Conservation (phyloP, 2,888 invertebrate genomes). For the Microplitis deprimator region DNA sequence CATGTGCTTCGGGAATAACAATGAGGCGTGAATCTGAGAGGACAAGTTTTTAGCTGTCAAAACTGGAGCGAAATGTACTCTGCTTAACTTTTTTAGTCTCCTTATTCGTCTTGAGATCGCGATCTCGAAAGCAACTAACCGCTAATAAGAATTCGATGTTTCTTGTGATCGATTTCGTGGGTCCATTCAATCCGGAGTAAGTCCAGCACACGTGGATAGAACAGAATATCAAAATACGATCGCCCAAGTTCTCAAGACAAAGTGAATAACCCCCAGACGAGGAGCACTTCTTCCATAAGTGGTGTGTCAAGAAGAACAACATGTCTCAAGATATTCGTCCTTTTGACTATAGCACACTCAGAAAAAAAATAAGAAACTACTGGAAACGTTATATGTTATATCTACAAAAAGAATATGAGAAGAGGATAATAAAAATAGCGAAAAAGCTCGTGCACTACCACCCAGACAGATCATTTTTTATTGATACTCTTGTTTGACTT, state of each 20-base stretch:
- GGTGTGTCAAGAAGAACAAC: slow-evolving; percentile 6
- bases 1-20: slow-evolving; percentile 8
- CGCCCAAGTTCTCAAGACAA: neutral
- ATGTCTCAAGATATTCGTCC: slow-evolving; percentile 11
- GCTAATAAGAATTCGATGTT: slow-evolving; percentile 52
- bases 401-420: neutral
- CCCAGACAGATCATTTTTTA: slow-evolving; percentile 37
- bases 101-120: slow-evolving; percentile 53
- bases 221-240: slow-evolving; percentile 23
- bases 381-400: slow-evolving; percentile 14
- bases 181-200: too few relatives aligned
- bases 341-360: neutral
- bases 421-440: neutral
- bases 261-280: neutral
- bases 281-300: slow-evolving; percentile 19
- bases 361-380: slow-evolving; percentile 3
- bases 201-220: neutral
- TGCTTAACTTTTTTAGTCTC: slow-evolving; percentile 32
- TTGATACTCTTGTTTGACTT: slow-evolving; percentile 39
- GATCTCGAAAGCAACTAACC: slow-evolving; percentile 39
- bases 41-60: slow-evolving; percentile 47
- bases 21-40: slow-evolving; percentile 5
- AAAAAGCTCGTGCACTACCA: slow-evolving; percentile 11
- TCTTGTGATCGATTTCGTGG: slow-evolving; percentile 40
- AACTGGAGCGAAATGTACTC: slow-evolving; percentile 46